phyloP scores from a whole-genome alignment of 2,888 invertebrate species.

The Zygogramma bicolorata region DNA sequence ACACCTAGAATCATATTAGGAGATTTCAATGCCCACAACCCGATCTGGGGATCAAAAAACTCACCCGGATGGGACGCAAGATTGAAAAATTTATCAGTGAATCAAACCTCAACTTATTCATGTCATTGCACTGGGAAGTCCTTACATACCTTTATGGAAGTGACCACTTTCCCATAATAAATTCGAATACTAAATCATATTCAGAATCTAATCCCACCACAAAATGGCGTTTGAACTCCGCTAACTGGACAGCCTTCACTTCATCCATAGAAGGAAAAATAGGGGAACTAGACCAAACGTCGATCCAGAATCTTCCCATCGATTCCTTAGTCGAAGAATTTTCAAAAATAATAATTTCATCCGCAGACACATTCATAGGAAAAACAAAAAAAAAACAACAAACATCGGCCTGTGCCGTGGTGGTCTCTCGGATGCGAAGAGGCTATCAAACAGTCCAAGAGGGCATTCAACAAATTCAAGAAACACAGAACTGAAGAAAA shows the following conservation, averaged over 20 bases:
- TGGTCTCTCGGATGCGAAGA: constrained; percentile 3
- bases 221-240: background rate
- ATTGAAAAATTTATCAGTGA: background rate
- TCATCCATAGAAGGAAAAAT: no score
- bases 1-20: background rate
- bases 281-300: background rate
- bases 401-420: background rate
- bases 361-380: background rate
- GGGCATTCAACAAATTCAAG: constrained; percentile 8
- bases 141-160: background rate
- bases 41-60: constrained; percentile 6
- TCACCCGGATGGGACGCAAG: constrained; percentile 1
- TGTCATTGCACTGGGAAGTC: no score
- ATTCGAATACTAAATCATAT: background rate
- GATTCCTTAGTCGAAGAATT: background rate
- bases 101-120: constrained; percentile 1
- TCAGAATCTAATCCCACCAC: background rate
- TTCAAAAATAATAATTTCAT: background rate
- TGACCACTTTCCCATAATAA: constrained; percentile 7
- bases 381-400: background rate
- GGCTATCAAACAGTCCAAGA: background rate
- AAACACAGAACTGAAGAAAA: background rate
- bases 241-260: background rate
- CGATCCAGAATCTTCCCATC: background rate
- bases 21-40: no score